Evolutionary conservation across 2,888 invertebrate species (phyloP).

Genomic region (Clepsis dumicolana): DNA sequence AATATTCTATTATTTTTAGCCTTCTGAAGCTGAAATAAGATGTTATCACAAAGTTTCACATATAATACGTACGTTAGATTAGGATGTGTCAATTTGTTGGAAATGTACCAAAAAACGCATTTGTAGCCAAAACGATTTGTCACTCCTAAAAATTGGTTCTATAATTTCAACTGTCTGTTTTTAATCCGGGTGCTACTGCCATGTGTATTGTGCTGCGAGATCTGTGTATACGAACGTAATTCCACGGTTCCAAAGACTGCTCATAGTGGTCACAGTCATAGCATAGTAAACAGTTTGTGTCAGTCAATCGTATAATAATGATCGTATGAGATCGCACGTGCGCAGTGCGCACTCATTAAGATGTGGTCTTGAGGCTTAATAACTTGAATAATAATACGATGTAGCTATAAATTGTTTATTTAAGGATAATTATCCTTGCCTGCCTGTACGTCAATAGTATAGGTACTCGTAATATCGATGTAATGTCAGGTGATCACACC

Average conservation of each 20-base stretch:
- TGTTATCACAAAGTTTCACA: too few species aligned
- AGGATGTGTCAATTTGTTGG: too few species aligned
- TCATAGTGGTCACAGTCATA: not conserved
- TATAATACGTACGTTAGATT: too few species aligned
- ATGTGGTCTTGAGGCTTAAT: not conserved
- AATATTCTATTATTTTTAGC: too few species aligned
- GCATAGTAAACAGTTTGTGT: not conserved
- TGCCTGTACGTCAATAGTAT: not conserved
- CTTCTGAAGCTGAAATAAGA: too few species aligned
- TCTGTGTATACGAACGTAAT: not conserved
- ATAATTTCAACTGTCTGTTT: too few species aligned
- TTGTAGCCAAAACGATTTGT: too few species aligned
- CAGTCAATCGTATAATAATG: not conserved
- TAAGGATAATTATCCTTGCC: conserved; percentile 10
- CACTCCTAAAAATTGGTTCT: not conserved
- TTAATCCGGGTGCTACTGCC: too few species aligned
- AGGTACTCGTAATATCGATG: too few species aligned
- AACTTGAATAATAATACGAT: conserved; percentile 21
- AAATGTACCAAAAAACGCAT: too few species aligned
- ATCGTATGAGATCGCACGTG: not conserved
- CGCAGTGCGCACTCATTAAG: not conserved
- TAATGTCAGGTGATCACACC: not conserved
- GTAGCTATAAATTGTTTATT: not conserved
- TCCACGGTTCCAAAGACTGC: too few species aligned
- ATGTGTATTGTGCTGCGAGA: not conserved